These are phyloP conservation scores for Deilephila elpenor DNA, from an alignment of 2,888 invertebrate species.

Conservation along the genomic window DNA sequence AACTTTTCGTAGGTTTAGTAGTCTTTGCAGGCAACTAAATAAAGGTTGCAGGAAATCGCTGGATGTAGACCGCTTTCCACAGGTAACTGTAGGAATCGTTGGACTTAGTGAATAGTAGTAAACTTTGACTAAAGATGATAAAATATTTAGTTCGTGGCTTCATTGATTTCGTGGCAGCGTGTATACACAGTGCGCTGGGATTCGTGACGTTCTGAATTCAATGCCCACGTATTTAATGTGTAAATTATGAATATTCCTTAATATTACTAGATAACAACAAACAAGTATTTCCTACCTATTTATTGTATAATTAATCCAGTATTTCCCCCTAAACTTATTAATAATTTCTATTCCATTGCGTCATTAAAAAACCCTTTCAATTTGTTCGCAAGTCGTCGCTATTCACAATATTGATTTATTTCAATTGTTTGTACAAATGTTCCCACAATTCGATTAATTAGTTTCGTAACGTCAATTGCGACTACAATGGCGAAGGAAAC, in stretches of 20 bases:
- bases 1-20: background rate
- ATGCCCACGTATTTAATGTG: too few relatives aligned
- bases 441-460: conserved; percentile 11
- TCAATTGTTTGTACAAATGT: background rate
- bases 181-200: too few relatives aligned
- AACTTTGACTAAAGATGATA: too few relatives aligned
- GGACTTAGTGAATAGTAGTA: too few relatives aligned
- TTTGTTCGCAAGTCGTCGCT: background rate
- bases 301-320: too few relatives aligned
- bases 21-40: too few relatives aligned
- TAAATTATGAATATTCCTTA: too few relatives aligned
- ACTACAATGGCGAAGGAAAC: conserved; percentile 18
- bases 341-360: background rate
- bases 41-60: background rate
- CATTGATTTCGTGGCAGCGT: too few relatives aligned
- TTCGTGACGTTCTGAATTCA: too few relatives aligned
- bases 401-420: conserved; percentile 3
- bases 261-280: too few relatives aligned
- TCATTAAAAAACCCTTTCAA: background rate
- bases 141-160: too few relatives aligned
- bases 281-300: too few relatives aligned
- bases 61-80: background rate
- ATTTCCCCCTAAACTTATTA: background rate
- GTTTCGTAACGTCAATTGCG: conserved; percentile 19
- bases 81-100: background rate